A percentile compares a stretch with the other conserved stretches of the same genome.
These are phyloP conservation scores for Ficedula albicollis DNA, from an alignment of 2,797 vertebrate genomes.

Conservation along the genomic window DNA sequence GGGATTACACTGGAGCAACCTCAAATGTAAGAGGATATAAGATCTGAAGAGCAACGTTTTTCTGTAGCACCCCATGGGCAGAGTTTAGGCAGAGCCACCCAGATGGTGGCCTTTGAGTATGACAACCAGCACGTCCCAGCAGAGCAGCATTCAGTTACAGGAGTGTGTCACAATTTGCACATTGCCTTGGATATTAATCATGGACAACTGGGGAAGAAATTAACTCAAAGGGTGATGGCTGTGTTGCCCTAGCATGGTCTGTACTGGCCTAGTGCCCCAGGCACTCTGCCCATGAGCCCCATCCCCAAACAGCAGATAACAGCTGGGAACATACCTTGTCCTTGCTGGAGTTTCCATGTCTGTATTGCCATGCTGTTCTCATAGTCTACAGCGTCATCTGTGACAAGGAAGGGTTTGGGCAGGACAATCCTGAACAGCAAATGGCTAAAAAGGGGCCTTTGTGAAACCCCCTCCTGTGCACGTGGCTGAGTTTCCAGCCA, in stretches of 20 bases:
- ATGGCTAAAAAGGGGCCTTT: neutral
- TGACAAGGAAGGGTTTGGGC: neutral
- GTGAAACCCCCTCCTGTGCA: neutral
- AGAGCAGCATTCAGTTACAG: neutral
- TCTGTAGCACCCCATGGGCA: neutral
- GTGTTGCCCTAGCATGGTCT: accelerated
- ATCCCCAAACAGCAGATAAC: neutral
- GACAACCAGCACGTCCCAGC: accelerated
- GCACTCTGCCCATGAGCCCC: neutral
- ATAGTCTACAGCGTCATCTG: constrained; percentile 35
- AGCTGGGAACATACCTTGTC: neutral
- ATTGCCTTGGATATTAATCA: neutral
- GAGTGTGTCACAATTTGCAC: neutral
- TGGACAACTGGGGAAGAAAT: accelerated
- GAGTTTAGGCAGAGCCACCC: neutral
- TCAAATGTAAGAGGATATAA: accelerated
- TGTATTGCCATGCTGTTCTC: constrained; percentile 62
- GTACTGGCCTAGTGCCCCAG: accelerated
- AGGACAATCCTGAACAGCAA: neutral
- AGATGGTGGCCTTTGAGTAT: accelerated
- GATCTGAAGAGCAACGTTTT: neutral
- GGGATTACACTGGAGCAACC: neutral
- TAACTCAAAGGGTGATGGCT: neutral
- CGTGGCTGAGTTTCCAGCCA: neutral
- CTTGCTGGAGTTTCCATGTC: constrained; percentile 50